Conservation (phyloP, 2,113 vertebrate species). For the Prionailurus viverrinus region DNA sequence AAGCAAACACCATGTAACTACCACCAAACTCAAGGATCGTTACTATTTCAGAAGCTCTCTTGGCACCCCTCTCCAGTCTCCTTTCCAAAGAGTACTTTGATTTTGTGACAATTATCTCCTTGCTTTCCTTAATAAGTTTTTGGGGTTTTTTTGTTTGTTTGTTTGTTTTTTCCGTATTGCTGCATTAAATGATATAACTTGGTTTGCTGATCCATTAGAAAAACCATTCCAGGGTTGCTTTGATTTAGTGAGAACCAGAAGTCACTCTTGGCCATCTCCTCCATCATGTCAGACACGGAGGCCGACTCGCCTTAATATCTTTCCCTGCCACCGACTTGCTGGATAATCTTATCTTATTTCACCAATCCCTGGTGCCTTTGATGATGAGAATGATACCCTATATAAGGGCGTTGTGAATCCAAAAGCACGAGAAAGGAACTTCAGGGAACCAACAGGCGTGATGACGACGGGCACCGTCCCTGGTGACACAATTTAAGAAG, state of each 20-base stretch:
- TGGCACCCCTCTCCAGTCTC: fast-evolving
- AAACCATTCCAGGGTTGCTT: not conserved
- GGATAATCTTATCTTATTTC: not conserved
- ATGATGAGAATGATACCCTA: not conserved
- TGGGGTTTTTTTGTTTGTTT: too few species aligned
- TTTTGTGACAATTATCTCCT: not conserved
- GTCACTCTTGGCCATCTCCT: not conserved
- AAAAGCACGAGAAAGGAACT: not conserved
- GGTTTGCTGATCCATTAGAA: not conserved
- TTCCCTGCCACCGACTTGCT: not conserved
- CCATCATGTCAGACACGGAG: not conserved
- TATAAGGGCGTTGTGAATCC: not conserved
- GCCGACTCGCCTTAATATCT: not conserved
- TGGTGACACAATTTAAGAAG: not conserved
- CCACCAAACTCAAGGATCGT: not conserved
- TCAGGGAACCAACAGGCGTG: not conserved
- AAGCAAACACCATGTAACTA: not conserved
- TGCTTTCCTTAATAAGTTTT: not conserved
- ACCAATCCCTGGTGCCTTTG: not conserved
- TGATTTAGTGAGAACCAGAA: not conserved
- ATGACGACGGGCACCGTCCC: not conserved
- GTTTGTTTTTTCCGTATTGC: not conserved
- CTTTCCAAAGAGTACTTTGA: not conserved
- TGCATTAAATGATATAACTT: not conserved
- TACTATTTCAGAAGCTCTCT: not conserved